phyloP scores from a whole-genome alignment of 2,888 invertebrate species.

The Lumbricus terrestris region DNA sequence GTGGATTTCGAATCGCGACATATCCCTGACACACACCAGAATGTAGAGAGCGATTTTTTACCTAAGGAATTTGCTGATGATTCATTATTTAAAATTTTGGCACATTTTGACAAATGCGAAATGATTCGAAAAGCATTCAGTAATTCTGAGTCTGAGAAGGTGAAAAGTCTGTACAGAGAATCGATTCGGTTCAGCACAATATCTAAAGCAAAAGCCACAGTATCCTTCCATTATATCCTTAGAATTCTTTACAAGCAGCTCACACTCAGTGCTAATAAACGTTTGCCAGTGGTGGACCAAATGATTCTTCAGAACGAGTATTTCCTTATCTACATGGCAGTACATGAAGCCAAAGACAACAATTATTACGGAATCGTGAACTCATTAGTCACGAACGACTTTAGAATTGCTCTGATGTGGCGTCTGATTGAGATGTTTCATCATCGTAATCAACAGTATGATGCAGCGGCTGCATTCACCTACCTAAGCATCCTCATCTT shows the following conservation, averaged over 20 bases:
- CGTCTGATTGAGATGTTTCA: neutral
- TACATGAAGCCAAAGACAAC: neutral
- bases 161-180: slow-evolving; percentile 11
- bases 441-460: neutral
- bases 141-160: neutral
- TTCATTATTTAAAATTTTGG: neutral
- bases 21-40: neutral
- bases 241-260: slow-evolving; percentile 5
- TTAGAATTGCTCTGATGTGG: neutral
- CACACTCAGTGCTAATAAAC: neutral
- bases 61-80: neutral
- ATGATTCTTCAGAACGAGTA: slow-evolving; percentile 4
- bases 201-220: neutral
- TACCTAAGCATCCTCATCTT: neutral
- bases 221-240: neutral
- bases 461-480: neutral
- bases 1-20: neutral
- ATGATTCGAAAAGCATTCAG: neutral
- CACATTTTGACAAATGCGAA: neutral
- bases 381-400: neutral
- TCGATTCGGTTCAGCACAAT: neutral
- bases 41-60: too few relatives aligned
- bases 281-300: neutral
- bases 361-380: neutral
- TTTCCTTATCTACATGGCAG: neutral